Evolutionary conservation across 2,888 invertebrate genomes (phyloP).

Genomic region (Eupsilia transversa): DNA sequence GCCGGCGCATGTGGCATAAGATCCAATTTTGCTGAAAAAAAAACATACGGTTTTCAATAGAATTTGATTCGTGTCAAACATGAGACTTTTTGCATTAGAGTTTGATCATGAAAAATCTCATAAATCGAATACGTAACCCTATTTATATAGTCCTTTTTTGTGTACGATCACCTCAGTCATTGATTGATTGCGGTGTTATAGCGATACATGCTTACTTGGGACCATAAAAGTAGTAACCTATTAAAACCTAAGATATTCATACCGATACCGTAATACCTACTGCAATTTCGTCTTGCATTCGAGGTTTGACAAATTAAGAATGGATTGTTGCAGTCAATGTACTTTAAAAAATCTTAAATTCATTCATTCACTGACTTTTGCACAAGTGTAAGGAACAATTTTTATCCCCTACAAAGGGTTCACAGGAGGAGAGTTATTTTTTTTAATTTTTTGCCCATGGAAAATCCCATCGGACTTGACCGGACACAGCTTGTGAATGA

Average conservation of each 20-base stretch:
- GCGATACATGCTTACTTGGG: background rate
- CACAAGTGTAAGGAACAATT: background rate
- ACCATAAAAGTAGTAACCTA: background rate
- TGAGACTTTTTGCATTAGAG: background rate
- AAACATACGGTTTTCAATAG: background rate
- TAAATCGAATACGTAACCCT: background rate
- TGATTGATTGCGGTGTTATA: background rate
- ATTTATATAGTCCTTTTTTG: background rate
- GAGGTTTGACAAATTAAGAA: background rate
- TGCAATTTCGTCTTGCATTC: background rate
- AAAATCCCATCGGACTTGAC: background rate
- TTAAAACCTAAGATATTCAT: background rate
- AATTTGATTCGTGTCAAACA: background rate
- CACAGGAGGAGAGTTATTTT: too few relatives aligned
- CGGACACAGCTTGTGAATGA: background rate
- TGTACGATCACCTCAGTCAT: background rate
- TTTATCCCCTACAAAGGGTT: background rate
- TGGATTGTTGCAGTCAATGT: background rate
- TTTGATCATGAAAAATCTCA: background rate
- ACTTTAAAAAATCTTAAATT: background rate
- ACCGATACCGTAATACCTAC: background rate
- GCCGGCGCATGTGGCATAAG: background rate
- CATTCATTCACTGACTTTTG: background rate
- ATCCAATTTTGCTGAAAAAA: constrained; percentile 12
- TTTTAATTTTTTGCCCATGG: background rate